Conservation (phyloP, 2,113 vertebrate genomes). For the Neopipo cinnamomea region DNA sequence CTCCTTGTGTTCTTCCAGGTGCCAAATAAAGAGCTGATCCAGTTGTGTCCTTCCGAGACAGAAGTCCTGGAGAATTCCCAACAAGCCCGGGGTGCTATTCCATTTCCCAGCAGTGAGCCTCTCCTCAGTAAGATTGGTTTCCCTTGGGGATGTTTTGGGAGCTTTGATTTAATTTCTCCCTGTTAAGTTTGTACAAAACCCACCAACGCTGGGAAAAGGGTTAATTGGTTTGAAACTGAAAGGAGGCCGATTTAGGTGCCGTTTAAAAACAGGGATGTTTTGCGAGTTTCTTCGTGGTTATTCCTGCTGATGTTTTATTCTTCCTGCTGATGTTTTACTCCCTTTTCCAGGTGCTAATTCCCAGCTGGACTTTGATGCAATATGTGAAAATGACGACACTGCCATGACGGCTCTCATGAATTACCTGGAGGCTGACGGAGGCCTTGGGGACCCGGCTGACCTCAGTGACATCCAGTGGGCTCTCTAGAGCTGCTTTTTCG, state of each 20-base stretch:
- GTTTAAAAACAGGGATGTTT: background rate
- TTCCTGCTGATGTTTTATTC: background rate
- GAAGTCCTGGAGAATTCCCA: conserved; percentile 71
- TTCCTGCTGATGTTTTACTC: background rate
- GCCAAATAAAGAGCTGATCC: conserved; percentile 79
- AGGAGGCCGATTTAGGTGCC: background rate
- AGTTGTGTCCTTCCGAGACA: conserved; percentile 75
- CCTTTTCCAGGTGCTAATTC: conserved; percentile 74
- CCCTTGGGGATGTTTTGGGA: background rate
- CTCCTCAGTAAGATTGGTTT: conserved; percentile 75
- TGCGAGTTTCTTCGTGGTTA: background rate
- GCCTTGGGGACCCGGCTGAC: conserved; percentile 82
- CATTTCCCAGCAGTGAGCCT: conserved; percentile 72
- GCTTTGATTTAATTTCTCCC: background rate
- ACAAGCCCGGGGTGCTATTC: conserved; percentile 65
- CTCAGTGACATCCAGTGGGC: conserved; percentile 89
- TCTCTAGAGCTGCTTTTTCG: conserved; percentile 70
- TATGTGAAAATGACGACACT: conserved; percentile 85
- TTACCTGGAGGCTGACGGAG: conserved; percentile 88
- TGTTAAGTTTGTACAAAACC: background rate
- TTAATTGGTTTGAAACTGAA: background rate
- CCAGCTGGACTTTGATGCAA: conserved; percentile 85
- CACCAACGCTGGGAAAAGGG: background rate
- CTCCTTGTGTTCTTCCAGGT: conserved; percentile 67
- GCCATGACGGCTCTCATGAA: conserved; percentile 91